A percentile compares a stretch with the other conserved stretches of the same genome.
Evolutionary conservation across 1,140 invertebrate species (phyloP).

Genomic region (Cheumatopsyche charites): DNA sequence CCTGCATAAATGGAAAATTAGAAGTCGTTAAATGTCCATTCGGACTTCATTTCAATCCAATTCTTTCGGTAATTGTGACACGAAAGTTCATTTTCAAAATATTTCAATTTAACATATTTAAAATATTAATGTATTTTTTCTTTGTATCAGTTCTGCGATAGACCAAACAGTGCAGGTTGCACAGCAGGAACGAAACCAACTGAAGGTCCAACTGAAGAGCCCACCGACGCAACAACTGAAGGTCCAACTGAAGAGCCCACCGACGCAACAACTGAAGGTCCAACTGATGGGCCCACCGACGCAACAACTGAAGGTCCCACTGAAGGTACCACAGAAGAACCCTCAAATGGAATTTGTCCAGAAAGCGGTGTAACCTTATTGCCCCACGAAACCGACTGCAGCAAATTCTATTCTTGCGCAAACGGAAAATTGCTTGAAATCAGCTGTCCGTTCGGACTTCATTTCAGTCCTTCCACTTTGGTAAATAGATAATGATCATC

Average conservation of each 20-base stretch:
- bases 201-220: too few species aligned
- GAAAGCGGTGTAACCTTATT: conserved; percentile 40
- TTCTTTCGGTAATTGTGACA: not conserved
- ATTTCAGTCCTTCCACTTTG: conserved; percentile 59
- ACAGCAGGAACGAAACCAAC: too few species aligned
- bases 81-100: too few species aligned
- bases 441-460: conserved; percentile 54
- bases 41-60: conserved; percentile 55
- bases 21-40: conserved; percentile 54
- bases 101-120: too few species aligned
- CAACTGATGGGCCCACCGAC: too few species aligned
- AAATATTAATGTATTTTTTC: too few species aligned
- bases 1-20: conserved; percentile 54
- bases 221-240: too few species aligned
- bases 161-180: not conserved
- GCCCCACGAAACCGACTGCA: conserved; percentile 55
- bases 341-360: too few species aligned
- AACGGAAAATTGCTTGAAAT: conserved; percentile 51
- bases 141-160: conserved; percentile 52
- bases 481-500: too few species aligned
- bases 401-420: conserved; percentile 58
- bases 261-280: too few species aligned
- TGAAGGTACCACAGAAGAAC: not conserved
- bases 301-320: too few species aligned
- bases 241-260: too few species aligned